Evolutionary conservation across 35 echinoderm and acorn worm species (phyloP).

Genomic region (Lytechinus variegatus): DNA sequence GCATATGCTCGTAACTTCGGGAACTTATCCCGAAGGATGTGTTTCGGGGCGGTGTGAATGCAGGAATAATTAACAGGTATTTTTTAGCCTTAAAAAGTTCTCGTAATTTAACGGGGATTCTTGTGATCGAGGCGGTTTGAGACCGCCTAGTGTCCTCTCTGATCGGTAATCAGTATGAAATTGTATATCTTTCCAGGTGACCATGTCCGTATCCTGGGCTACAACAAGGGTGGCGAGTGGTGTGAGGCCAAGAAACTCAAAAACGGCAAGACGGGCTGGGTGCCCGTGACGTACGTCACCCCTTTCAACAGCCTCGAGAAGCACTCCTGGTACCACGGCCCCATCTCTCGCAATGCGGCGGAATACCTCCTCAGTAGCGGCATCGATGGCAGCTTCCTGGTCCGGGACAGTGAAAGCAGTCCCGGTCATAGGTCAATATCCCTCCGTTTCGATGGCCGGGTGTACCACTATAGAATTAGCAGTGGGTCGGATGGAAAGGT

Average conservation of each 20-base stretch:
- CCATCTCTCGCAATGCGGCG: conserved; percentile 90
- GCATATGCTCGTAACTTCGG: too few relatives aligned
- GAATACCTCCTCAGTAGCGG: conserved; percentile 98
- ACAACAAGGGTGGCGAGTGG: conserved; percentile 95
- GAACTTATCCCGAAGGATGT: too few relatives aligned
- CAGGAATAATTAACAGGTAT: too few relatives aligned
- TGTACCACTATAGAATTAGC: conserved; percentile 96
- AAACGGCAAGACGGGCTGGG: conserved; percentile 86
- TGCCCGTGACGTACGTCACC: conserved; percentile 90
- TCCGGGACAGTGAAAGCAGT: conserved; percentile 96
- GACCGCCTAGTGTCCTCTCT: too few relatives aligned
- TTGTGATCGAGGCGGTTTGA: too few relatives aligned
- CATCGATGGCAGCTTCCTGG: conserved; percentile 98
- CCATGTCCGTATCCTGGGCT: conserved; percentile 79
- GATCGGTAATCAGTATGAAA: not conserved
- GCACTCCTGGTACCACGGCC: conserved; percentile 98
- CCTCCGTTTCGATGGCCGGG: conserved; percentile 87
- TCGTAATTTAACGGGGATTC: too few relatives aligned
- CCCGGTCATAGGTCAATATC: conserved; percentile 95
- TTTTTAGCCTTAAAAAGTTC: too few relatives aligned
- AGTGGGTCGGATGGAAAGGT: conserved; percentile 90
- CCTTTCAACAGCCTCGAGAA: conserved; percentile 93
- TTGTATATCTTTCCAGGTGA: conserved; percentile 64
- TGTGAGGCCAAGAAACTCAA: conserved; percentile 82
- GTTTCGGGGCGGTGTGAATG: too few relatives aligned